phyloP scores from a whole-genome alignment of 2,113 vertebrate genomes.

The Sapayoa aenigma region DNA sequence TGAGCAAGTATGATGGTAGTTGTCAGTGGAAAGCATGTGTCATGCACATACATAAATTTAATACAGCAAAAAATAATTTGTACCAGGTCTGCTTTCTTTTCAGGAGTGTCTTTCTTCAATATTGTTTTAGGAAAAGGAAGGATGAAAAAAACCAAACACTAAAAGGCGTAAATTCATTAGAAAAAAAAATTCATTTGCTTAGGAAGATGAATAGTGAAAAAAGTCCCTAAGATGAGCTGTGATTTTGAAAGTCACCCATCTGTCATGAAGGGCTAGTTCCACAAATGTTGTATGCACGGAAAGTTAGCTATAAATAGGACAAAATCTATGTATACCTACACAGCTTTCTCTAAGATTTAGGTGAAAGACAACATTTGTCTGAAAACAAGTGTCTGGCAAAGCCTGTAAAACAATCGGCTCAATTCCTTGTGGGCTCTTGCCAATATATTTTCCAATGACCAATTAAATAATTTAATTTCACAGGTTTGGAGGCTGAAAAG shows the following conservation, averaged over 20 bases:
- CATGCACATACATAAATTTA: constrained; percentile 19
- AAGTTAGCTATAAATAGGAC: neutral
- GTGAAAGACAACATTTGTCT: neutral
- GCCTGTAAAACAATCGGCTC: neutral
- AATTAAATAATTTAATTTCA: neutral
- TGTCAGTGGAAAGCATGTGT: constrained; percentile 9
- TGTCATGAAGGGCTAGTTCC: neutral
- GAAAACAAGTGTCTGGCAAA: neutral
- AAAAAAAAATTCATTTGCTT: neutral
- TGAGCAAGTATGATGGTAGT: constrained; percentile 42
- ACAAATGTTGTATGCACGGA: neutral
- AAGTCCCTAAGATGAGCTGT: neutral
- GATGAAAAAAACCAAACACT: neutral
- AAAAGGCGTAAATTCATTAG: neutral
- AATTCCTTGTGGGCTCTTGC: accelerated
- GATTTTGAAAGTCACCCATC: neutral
- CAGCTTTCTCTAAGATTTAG: neutral
- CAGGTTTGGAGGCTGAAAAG: neutral
- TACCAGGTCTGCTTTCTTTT: neutral
- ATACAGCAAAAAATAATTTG: neutral
- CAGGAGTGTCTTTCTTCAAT: neutral
- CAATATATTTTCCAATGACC: neutral
- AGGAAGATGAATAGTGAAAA: neutral
- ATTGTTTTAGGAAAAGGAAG: neutral
- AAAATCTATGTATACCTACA: neutral